Conservation (phyloP, 2,888 invertebrate species). For the Oxytorus armatus region DNA sequence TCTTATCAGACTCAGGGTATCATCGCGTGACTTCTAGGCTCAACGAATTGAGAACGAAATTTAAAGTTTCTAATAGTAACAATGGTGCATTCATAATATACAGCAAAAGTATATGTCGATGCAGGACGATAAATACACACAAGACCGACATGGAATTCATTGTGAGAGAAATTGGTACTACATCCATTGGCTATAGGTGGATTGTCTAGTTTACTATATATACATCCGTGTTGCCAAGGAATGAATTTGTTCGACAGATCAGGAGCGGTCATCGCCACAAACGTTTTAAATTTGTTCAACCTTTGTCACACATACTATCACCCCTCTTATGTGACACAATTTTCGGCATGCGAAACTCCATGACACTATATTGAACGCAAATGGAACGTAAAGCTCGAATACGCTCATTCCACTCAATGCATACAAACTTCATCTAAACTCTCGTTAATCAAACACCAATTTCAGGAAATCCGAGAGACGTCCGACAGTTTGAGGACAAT, state of each 20-base stretch:
- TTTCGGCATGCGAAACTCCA: slow-evolving; percentile 5
- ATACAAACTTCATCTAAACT: slow-evolving; percentile 53
- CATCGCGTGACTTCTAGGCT: slow-evolving; percentile 55
- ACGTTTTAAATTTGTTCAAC: neutral
- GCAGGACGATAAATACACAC: neutral
- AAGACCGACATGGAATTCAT: neutral
- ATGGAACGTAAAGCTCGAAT: slow-evolving; percentile 35
- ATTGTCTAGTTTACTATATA: slow-evolving; percentile 6
- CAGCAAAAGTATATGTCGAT: neutral
- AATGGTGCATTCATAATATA: neutral
- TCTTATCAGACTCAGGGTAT: slow-evolving; percentile 43
- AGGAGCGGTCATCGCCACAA: neutral
- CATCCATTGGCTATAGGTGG: slow-evolving; percentile 1
- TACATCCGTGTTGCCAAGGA: neutral
- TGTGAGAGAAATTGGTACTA: slow-evolving; percentile 12
- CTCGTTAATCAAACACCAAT: slow-evolving; percentile 65
- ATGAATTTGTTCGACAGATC: neutral
- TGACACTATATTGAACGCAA: slow-evolving; percentile 7
- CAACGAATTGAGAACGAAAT: slow-evolving; percentile 29
- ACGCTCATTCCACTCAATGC: slow-evolving; percentile 9
- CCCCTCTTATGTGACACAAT: neutral
- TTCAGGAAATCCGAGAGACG: slow-evolving; percentile 49
- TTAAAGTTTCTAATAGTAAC: slow-evolving; percentile 18
- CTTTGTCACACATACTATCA: neutral
- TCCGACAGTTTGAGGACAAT: slow-evolving; percentile 52